Base-by-base conservation (phyloP, 2,888 invertebrate species). In the Eristalis intricaria region DNA sequence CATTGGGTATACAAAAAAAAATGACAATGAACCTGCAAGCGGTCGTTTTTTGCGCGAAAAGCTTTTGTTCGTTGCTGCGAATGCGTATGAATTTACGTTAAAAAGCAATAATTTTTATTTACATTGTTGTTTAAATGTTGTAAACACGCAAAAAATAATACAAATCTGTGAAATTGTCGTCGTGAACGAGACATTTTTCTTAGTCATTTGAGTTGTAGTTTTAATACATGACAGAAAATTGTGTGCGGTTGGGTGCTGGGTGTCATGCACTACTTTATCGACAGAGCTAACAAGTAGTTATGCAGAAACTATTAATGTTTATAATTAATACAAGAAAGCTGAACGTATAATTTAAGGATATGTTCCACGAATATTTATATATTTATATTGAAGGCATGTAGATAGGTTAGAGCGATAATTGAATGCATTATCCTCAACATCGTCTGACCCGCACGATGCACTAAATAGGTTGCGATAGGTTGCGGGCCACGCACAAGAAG, bases 61-160 rank as follows among this genome's bases (percentile, higher is more conserved):
- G 58, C 65, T 65, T 79, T 71, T 71, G 71, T 64, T 65, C 64
- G 35, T 60, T 56, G 56, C 71, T 64, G 71, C 22, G 38, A 58
- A 26, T 23, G 60, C 50, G 64, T 66, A 56, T 79, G 66, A 60
- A 40, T 79, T 79, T 65, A 4, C 32, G 73, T 71, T 56, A 70
- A 78, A 58, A 29, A 11, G 11, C n/a, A 68, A 35, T 43, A 13
- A 56, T 29, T 69, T 70, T 77, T 38, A 56, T 69, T 38, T 32
- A 32, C 32, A 26, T 77, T 35, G 61, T 61, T 43, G 11, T 43
- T 43, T 22, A 22, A 73, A 73, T n/a, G 26, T 23, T 2, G 26
- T 60, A 60, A 8, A 40, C 15, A 38, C 19, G 38, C 38, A 32
- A 8, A 58, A 58, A 69, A 35, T 29, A 26, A 35, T 60, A 43